Base-by-base conservation (phyloP, 2,888 invertebrate species). In the Pandemis corylana region DNA sequence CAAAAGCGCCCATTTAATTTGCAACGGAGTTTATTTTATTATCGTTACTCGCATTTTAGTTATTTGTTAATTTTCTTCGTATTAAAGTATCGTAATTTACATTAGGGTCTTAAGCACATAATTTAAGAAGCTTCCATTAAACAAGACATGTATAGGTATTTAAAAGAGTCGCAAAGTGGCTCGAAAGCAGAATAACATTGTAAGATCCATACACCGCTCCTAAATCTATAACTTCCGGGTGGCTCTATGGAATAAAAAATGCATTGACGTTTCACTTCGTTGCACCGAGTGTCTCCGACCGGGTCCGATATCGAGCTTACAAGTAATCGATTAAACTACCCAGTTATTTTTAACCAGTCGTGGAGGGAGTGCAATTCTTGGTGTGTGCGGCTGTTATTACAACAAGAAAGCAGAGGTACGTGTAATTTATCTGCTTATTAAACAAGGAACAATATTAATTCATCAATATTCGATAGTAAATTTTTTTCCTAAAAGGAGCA, bases 211-310 rank as follows among this genome's bases (percentile, higher is more conserved):
- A 65, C 28, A 28, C 13, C 65, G 13, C 15, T 64, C 63, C 9
- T 3, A 28, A 65, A 65, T 49, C 49, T 65, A 65, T 28, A 49
- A 46, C 28, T 70, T 69, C 73, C 72, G 80, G 76, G 74, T 7
- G 71, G 53, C 56, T 64, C 72, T 72, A 64, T 72, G 72, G 68
- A 63, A 68, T 44, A 62, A 80, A 77, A 78, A 80, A 75, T 73
- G 72, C 75, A 68, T 76, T 51, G 28, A 75, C 76, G 75, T 64
- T 53, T 49, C 66, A 12, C 59, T 59, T 28, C 72, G 61, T 13
- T 72, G 72, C 76, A 70, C 15, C 36, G 65, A 65, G 49, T 65
- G 65, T 65, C 63, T 36, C 68, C 56, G 68, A 65, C 59, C 74
- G 28, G 59, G 65, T 65, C 69, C 65, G 65, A 66, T 61, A 66